Evolutionary conservation across 2,888 invertebrate genomes (phyloP).

Genomic region (Slavum lentiscoides): DNA sequence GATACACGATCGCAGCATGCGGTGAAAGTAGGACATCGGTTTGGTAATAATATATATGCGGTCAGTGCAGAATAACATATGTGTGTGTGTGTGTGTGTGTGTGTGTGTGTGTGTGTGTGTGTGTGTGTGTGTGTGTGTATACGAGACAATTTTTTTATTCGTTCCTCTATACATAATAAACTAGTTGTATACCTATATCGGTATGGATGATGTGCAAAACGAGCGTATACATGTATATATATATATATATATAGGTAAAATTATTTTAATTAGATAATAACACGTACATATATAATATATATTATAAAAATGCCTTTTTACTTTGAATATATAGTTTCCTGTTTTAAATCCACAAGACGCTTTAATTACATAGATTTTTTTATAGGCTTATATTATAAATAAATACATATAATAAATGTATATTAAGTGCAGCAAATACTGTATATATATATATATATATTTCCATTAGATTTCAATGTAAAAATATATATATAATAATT

Average conservation of each 20-base stretch:
- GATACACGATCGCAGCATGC: slow-evolving; percentile 40
- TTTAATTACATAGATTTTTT: neutral
- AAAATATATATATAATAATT: neutral
- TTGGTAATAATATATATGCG: slow-evolving; percentile 43
- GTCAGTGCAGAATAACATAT: slow-evolving; percentile 35
- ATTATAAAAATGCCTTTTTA: slow-evolving; percentile 22
- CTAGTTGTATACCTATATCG: slow-evolving; percentile 20
- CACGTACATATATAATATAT: no score
- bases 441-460: neutral
- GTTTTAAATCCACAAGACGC: slow-evolving; percentile 6
- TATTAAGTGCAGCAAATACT: neutral
- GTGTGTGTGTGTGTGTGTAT: neutral
- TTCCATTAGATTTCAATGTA: neutral
- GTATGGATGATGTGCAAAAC: slow-evolving; percentile 35
- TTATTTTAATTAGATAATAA: slow-evolving; percentile 43
- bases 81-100: no score
- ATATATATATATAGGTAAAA: slow-evolving; percentile 33
- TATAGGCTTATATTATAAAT: neutral
- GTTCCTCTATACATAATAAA: slow-evolving; percentile 32
- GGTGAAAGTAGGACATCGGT: slow-evolving; percentile 52
- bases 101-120: no score
- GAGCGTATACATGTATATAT: no score
- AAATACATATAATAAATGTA: neutral
- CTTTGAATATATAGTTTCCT: neutral
- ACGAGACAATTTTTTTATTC: slow-evolving; percentile 47